phyloP scores from a whole-genome alignment of 2,113 vertebrate genomes.

The Halichoerus grypus region DNA sequence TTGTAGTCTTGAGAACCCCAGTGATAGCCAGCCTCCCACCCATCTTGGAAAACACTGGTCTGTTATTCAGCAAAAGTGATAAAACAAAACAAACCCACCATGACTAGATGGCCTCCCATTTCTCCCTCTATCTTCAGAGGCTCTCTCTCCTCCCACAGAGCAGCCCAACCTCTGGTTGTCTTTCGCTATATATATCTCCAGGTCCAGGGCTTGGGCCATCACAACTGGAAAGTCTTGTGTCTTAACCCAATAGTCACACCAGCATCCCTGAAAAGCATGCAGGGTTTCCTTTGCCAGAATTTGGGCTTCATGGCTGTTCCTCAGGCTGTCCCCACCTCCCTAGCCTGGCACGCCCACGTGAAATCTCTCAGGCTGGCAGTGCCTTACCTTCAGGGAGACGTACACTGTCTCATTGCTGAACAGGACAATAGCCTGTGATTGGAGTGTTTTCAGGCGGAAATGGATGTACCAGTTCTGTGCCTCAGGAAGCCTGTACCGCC shows the following conservation, averaged over 20 bases:
- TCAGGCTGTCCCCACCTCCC: not conserved
- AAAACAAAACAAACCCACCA: not conserved
- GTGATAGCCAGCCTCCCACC: too few species aligned
- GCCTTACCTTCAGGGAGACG: slow-evolving; percentile 90
- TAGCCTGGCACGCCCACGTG: not conserved
- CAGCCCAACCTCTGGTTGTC: not conserved
- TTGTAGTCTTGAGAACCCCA: not conserved
- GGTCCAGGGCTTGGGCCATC: not conserved
- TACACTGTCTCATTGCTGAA: slow-evolving; percentile 87
- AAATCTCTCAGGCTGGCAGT: accelerated
- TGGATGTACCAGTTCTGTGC: slow-evolving; percentile 87
- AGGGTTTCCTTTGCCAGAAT: not conserved
- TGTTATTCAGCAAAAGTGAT: not conserved
- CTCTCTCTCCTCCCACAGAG: not conserved
- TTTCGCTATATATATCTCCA: not conserved
- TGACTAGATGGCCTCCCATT: not conserved
- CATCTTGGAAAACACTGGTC: not conserved
- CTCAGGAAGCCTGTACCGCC: slow-evolving; percentile 88
- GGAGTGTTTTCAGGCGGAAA: slow-evolving; percentile 93
- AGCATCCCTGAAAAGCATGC: not conserved
- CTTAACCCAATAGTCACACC: not conserved
- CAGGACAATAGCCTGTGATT: slow-evolving; percentile 88
- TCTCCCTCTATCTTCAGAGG: not conserved
- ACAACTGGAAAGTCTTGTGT: not conserved
- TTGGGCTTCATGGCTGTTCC: not conserved